A percentile compares a stretch with the other conserved stretches of the same genome.
Conservation (phyloP, 2,797 vertebrate species). For the Scyliorhinus canicula region DNA sequence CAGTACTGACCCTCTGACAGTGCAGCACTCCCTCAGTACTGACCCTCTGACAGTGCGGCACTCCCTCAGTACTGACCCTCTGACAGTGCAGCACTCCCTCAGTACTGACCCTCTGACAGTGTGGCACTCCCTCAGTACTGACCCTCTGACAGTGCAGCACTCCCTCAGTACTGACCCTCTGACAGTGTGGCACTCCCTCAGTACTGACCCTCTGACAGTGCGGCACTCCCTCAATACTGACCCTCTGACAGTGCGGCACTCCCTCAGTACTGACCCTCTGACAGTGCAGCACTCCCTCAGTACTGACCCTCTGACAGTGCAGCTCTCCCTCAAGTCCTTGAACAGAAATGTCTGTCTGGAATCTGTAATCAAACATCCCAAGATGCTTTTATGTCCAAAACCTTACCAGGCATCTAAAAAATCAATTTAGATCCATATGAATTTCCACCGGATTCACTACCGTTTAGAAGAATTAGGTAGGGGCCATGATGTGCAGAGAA, state of each 20-base stretch:
- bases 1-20: too few species aligned
- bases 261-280: background rate
- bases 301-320: background rate
- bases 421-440: background rate
- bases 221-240: background rate
- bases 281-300: background rate
- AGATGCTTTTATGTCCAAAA: background rate
- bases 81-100: too few species aligned
- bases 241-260: background rate
- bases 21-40: too few species aligned
- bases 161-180: background rate
- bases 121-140: background rate
- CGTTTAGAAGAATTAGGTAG: background rate
- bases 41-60: too few species aligned
- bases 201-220: background rate
- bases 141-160: background rate
- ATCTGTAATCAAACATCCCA: background rate
- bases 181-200: background rate
- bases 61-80: too few species aligned
- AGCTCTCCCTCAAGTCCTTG: background rate
- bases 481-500: background rate
- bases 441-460: background rate
- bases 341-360: background rate
- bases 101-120: too few species aligned
- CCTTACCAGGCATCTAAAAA: background rate